These are phyloP conservation scores for Paramormyrops hopkinsi DNA, from an alignment of 2,797 vertebrate genomes.

Conservation along the genomic window DNA sequence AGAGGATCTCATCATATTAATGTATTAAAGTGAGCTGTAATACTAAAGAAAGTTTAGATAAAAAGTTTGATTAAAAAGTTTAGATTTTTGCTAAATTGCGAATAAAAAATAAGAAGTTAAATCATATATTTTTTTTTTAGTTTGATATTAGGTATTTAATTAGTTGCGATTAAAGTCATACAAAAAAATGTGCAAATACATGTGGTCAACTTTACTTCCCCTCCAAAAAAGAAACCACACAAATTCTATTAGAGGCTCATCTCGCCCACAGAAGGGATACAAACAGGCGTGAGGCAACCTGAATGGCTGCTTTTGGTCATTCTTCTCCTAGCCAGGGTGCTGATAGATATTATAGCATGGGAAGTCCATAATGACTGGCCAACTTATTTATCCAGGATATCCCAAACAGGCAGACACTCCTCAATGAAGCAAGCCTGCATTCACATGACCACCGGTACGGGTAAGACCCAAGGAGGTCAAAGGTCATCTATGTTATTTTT, in stretches of 20 bases:
- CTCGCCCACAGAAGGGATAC: conserved; percentile 19
- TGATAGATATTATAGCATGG: conserved; percentile 35
- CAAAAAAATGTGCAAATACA: neutral
- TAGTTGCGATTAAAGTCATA: neutral
- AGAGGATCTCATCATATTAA: neutral
- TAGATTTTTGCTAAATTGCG: neutral
- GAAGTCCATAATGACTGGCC: conserved; percentile 34
- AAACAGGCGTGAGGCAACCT: conserved; percentile 21
- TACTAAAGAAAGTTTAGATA: neutral
- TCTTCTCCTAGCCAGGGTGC: conserved; percentile 31
- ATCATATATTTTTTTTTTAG: neutral
- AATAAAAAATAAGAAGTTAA: neutral
- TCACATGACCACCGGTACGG: conserved; percentile 11
- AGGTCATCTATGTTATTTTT: conserved; percentile 43
- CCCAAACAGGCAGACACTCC: conserved; percentile 33
- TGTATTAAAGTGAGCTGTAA: neutral
- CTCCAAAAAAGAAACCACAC: neutral
- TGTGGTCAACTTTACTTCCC: neutral
- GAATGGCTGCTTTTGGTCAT: conserved; percentile 31
- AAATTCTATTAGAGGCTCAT: neutral
- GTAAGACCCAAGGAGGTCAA: conserved; percentile 17
- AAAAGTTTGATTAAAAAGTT: neutral
- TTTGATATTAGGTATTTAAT: neutral
- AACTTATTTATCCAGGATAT: conserved; percentile 44
- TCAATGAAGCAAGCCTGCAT: neutral